Evolutionary conservation across 2,888 invertebrate genomes (phyloP).

Genomic region (Conus canariensis): DNA sequence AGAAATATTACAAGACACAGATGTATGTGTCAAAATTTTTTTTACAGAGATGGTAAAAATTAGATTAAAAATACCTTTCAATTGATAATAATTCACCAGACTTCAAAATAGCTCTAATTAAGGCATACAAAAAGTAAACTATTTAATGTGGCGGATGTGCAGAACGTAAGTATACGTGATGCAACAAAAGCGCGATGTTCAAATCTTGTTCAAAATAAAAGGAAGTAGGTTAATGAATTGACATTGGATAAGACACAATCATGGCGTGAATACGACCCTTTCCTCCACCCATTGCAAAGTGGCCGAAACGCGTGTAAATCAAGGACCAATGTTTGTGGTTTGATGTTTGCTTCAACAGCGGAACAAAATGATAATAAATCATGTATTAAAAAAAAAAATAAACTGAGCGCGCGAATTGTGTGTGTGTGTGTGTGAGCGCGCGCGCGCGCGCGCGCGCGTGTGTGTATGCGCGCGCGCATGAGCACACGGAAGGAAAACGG

Average conservation of each 20-base stretch:
- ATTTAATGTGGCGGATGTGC: not conserved
- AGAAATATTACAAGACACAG: conserved; percentile 6
- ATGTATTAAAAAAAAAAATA: too few relatives aligned
- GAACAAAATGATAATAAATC: too few relatives aligned
- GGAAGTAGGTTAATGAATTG: not conserved
- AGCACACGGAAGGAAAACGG: not conserved
- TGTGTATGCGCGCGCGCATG: not conserved
- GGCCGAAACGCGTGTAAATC: too few relatives aligned
- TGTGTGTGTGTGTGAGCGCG: too few relatives aligned
- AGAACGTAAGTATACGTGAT: not conserved
- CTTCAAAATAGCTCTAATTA: not conserved
- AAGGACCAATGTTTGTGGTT: too few relatives aligned
- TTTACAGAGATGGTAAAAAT: not conserved
- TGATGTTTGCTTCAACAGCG: too few relatives aligned
- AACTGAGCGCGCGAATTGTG: too few relatives aligned
- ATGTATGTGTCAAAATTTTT: not conserved
- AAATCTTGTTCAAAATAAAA: not conserved
- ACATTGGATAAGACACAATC: not conserved
- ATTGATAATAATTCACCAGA: not conserved
- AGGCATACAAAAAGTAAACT: not conserved
- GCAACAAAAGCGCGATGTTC: conserved; percentile 10
- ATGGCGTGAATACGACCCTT: not conserved
- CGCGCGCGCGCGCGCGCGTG: not conserved
- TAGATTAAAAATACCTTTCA: not conserved
- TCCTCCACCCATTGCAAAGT: too few relatives aligned